Percentiles rank a stretch among this genome's conserved stretches.
Conservation (phyloP, 2,797 vertebrate genomes). For the Protonibea diacanthus region DNA sequence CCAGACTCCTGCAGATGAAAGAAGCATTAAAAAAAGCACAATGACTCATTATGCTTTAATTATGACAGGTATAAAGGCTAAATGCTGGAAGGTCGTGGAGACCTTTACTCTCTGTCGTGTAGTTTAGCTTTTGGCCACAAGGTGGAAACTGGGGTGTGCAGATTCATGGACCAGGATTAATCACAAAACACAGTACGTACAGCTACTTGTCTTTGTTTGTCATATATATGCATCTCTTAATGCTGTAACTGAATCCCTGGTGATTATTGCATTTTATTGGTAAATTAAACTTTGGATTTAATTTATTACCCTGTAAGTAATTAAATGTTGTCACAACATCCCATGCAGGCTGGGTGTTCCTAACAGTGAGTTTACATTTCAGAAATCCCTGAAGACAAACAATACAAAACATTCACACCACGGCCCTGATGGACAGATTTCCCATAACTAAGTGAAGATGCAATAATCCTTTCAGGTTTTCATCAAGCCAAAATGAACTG, state of each 20-base stretch:
- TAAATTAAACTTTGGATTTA: slow-evolving; percentile 28
- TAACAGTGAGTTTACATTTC: slow-evolving; percentile 55
- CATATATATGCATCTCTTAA: not conserved
- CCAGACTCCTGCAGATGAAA: slow-evolving; percentile 90
- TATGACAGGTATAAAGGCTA: rapidly evolving
- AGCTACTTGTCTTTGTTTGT: not conserved
- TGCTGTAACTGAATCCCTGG: not conserved
- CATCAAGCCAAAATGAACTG: slow-evolving; percentile 21
- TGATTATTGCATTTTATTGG: not conserved
- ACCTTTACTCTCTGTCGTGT: not conserved
- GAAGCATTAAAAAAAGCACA: not conserved
- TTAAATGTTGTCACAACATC: slow-evolving; percentile 21
- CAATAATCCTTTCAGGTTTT: slow-evolving; percentile 8
- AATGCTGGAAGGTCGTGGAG: not conserved
- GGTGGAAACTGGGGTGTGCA: not conserved
- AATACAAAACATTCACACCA: not conserved
- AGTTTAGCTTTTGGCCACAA: slow-evolving; percentile 28
- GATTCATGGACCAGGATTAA: not conserved
- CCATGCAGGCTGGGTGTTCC: slow-evolving; percentile 16
- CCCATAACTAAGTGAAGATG: slow-evolving; percentile 12
- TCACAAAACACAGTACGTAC: too few species aligned
- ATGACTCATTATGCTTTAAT: not conserved
- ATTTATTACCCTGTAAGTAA: slow-evolving; percentile 22
- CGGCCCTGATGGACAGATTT: not conserved
- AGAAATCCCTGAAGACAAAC: slow-evolving; percentile 27